Evolutionary conservation across 2,888 invertebrate genomes (phyloP).

Genomic region (Heteromurus nitidus): DNA sequence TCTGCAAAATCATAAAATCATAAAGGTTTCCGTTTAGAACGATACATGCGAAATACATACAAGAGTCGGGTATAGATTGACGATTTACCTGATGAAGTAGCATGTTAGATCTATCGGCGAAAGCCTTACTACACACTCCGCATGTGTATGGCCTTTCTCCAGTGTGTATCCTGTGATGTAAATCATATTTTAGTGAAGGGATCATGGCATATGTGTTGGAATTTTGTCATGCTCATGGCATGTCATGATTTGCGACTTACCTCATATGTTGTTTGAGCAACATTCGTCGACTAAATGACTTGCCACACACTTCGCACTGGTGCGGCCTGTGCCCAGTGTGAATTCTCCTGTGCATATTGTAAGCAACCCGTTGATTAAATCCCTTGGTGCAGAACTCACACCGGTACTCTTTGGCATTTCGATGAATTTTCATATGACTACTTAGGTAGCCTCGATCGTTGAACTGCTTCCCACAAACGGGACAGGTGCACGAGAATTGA

Average conservation of each 20-base stretch:
- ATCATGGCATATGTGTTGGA: too few species aligned
- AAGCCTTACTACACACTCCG: conserved; percentile 68
- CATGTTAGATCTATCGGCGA: conserved; percentile 86
- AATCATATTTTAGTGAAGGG: too few species aligned
- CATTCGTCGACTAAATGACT: conserved; percentile 83
- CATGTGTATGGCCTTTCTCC: conserved; percentile 71
- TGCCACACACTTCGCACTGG: conserved; percentile 60
- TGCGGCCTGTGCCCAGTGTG: conserved; percentile 71
- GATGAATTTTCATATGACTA: conserved; percentile 90
- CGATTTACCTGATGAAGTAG: conserved; percentile 79
- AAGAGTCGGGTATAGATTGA: background rate
- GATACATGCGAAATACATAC: too few species aligned
- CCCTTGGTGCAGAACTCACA: conserved; percentile 87
- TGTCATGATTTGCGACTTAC: too few species aligned
- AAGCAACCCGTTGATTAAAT: conserved; percentile 90
- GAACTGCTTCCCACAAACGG: conserved; percentile 88
- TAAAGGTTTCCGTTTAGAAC: background rate
- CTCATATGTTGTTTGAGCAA: conserved; percentile 87
- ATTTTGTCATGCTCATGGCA: too few species aligned
- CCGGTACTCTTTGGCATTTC: conserved; percentile 78
- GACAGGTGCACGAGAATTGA: conserved; percentile 84
- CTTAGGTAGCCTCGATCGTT: conserved; percentile 85
- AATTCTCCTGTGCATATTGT: conserved; percentile 85
- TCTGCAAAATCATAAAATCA: conserved; percentile 76
- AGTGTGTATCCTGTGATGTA: conserved; percentile 87